These are phyloP conservation scores for Mamestra brassicae DNA, from an alignment of 2,888 invertebrate genomes.

Conservation along the genomic window DNA sequence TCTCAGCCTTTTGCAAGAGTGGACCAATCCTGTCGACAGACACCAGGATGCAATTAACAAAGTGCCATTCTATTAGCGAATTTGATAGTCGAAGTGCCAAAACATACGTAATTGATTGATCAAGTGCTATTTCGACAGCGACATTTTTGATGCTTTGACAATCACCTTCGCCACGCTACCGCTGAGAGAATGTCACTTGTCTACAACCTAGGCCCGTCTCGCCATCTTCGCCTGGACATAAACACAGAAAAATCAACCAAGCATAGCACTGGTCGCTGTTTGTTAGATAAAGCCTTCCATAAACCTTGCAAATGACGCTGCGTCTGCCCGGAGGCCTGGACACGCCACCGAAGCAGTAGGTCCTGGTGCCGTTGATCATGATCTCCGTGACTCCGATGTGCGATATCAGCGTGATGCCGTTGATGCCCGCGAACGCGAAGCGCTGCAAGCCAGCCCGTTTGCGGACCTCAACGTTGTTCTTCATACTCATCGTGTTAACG, in stretches of 20 bases:
- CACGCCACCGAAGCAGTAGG: slow-evolving; percentile 87
- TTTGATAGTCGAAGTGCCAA: too few relatives aligned
- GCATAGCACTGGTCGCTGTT: not conserved
- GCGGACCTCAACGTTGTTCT: slow-evolving; percentile 88
- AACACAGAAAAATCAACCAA: not conserved
- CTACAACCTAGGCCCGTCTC: too few relatives aligned
- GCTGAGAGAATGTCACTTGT: too few relatives aligned
- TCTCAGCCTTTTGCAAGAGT: too few relatives aligned
- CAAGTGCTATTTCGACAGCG: too few relatives aligned
- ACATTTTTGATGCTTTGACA: too few relatives aligned
- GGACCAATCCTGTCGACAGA: too few relatives aligned
- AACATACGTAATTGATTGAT: too few relatives aligned
- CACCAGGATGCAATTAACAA: too few relatives aligned
- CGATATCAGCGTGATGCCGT: slow-evolving; percentile 86
- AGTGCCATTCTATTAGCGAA: too few relatives aligned
- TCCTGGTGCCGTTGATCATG: slow-evolving; percentile 87
- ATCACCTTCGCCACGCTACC: too few relatives aligned
- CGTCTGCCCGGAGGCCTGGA: slow-evolving; percentile 85
- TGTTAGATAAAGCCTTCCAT: not conserved
- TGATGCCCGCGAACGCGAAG: slow-evolving; percentile 88
- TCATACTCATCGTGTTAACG: slow-evolving; percentile 89
- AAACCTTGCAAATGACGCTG: slow-evolving; percentile 86
- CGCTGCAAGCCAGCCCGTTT: slow-evolving; percentile 87
- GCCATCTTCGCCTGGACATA: too few relatives aligned
- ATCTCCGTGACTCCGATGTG: slow-evolving; percentile 89